phyloP scores from a whole-genome alignment of 2,113 vertebrate genomes.

The Megaptera novaeangliae region DNA sequence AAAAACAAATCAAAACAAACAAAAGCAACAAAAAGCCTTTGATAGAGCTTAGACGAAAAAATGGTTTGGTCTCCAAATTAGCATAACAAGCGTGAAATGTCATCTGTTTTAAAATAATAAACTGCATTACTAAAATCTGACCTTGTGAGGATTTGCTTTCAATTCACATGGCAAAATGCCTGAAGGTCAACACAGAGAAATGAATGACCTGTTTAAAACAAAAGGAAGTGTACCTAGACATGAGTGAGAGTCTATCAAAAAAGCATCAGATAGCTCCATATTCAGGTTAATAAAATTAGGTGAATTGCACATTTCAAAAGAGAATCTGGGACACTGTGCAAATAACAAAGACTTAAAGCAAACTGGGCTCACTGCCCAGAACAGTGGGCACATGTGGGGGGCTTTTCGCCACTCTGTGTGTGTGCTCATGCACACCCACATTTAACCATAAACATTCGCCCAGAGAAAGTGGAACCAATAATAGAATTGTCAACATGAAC shows the following conservation, averaged over 20 bases:
- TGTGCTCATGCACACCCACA: background rate
- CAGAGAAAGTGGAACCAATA: background rate
- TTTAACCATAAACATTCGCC: background rate
- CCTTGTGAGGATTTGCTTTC: background rate
- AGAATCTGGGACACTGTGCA: slow-evolving; percentile 43
- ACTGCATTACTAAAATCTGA: background rate
- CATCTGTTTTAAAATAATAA: slow-evolving; percentile 25
- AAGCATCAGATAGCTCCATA: background rate
- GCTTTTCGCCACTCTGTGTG: background rate
- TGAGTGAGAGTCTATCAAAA: background rate
- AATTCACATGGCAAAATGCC: background rate
- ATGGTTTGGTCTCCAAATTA: background rate
- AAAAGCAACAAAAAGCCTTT: slow-evolving; percentile 20
- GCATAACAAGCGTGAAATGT: background rate
- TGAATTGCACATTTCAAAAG: slow-evolving; percentile 13
- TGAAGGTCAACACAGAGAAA: background rate
- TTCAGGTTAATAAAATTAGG: slow-evolving; percentile 46
- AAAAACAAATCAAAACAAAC: background rate
- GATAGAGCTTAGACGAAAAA: background rate
- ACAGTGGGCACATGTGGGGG: background rate
- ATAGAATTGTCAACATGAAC: background rate
- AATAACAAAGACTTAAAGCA: slow-evolving; percentile 30
- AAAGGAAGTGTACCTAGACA: background rate
- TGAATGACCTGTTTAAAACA: slow-evolving; percentile 19
- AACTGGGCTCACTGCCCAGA: background rate